phyloP scores from a whole-genome alignment of 1,140 invertebrate species.

The Brachionus manjavacas region DNA sequence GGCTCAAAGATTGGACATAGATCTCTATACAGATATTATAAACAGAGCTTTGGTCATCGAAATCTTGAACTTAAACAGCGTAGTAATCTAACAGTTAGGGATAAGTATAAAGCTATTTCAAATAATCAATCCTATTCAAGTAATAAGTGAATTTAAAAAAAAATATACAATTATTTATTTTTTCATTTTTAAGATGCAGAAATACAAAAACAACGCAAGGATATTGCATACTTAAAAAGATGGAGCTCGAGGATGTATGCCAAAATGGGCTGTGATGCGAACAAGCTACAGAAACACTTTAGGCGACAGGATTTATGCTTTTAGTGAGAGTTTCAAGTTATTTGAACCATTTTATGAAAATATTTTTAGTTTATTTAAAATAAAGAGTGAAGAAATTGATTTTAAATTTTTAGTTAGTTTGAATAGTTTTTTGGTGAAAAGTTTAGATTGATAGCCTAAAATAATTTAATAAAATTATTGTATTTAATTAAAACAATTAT shows the following conservation, averaged over 20 bases:
- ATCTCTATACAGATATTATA: slow-evolving; percentile 71
- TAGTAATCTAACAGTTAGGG: background rate
- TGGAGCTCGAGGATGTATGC: slow-evolving; percentile 71
- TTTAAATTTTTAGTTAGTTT: too few species aligned
- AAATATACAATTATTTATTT: slow-evolving; percentile 39
- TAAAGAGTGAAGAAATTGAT: background rate
- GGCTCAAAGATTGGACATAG: slow-evolving; percentile 83
- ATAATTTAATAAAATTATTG: too few species aligned
- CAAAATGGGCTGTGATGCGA: slow-evolving; percentile 71
- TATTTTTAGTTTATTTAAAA: slow-evolving; percentile 4
- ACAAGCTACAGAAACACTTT: slow-evolving; percentile 79
- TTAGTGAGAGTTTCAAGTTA: background rate
- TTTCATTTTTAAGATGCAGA: slow-evolving; percentile 57
- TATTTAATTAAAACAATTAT: too few species aligned
- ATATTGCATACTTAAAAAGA: slow-evolving; percentile 76
- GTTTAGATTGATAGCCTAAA: too few species aligned
- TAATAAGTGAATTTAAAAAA: background rate
- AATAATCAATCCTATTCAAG: slow-evolving; percentile 21
- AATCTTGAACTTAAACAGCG: slow-evolving; percentile 36
- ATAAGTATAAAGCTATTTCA: slow-evolving; percentile 27
- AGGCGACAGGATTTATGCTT: slow-evolving; percentile 51
- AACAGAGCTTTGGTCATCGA: slow-evolving; percentile 52
- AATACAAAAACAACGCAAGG: slow-evolving; percentile 66
- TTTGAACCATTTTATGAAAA: background rate
- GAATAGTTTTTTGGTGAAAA: too few species aligned